Evolutionary conservation across 2,888 invertebrate species (phyloP).

Genomic region (Arrhopalites spinosus): DNA sequence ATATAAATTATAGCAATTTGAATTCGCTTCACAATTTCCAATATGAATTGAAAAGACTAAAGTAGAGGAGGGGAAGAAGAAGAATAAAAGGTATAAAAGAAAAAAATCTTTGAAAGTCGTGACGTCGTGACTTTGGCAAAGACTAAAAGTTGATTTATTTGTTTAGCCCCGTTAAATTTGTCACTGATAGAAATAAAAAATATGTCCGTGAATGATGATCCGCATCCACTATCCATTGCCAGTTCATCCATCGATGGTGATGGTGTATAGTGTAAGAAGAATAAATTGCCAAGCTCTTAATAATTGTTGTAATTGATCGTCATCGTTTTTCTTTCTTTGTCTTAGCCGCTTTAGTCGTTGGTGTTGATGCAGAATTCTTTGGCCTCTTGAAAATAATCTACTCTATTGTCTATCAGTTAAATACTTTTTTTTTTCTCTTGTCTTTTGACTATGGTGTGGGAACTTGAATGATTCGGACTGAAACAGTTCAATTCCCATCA

Average conservation of each 20-base stretch:
- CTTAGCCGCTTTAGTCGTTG: not conserved
- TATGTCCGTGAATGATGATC: constrained; percentile 13
- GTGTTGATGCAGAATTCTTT: not conserved
- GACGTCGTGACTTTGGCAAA: constrained; percentile 8
- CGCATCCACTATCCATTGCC: no score
- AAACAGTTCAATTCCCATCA: not conserved
- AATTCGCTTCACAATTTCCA: no score
- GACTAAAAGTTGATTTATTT: constrained; percentile 13
- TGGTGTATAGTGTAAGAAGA: not conserved
- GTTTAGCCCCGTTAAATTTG: constrained; percentile 16
- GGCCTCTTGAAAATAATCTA: not conserved
- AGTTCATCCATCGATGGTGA: not conserved
- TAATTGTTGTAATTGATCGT: constrained; percentile 12
- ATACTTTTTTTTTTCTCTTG: not conserved
- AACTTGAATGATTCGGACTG: not conserved
- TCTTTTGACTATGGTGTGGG: no score
- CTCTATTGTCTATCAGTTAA: not conserved
- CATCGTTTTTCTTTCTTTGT: not conserved
- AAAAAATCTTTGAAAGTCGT: not conserved
- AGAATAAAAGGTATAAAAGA: no score
- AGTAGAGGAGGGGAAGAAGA: no score
- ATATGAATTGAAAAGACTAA: no score
- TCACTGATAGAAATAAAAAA: not conserved
- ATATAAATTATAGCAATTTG: no score
- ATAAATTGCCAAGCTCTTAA: not conserved